These are phyloP conservation scores for Ceyx cyanopectus DNA, from an alignment of 2,113 vertebrate genomes.

Conservation along the genomic window DNA sequence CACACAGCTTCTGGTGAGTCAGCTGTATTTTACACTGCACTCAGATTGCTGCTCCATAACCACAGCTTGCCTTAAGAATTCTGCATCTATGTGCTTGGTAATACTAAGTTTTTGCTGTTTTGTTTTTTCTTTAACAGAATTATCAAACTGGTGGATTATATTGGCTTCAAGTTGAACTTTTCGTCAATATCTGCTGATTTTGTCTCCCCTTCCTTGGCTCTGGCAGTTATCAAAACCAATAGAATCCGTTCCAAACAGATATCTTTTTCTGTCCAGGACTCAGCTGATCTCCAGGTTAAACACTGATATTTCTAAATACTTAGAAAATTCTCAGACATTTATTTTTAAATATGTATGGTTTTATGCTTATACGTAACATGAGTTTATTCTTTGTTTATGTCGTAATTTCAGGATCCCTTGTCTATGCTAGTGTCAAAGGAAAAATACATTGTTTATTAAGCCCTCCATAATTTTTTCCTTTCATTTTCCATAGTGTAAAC, in stretches of 20 bases:
- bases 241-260: conserved; percentile 78
- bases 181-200: conserved; percentile 66
- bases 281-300: conserved; percentile 83
- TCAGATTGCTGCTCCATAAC: background rate
- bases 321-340: background rate
- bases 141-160: conserved; percentile 83
- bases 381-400: background rate
- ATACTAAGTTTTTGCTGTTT: background rate
- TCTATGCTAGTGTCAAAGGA: background rate
- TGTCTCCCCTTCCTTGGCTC: conserved; percentile 81
- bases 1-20: background rate
- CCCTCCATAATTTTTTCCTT: background rate
- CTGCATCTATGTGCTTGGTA: background rate
- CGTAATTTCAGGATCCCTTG: background rate
- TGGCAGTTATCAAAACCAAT: conserved; percentile 84
- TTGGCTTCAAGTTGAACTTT: conserved; percentile 86
- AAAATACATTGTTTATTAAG: background rate
- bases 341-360: background rate
- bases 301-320: background rate
- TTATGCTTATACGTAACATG: background rate
- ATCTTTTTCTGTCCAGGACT: conserved; percentile 81
- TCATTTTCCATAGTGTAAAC: background rate
- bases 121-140: conserved; percentile 78
- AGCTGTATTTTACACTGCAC: background rate
- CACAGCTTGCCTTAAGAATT: background rate